Percentiles rank a stretch among this genome's conserved stretches.
Conservation (phyloP, 2,113 vertebrate genomes). For the Colius striatus region DNA sequence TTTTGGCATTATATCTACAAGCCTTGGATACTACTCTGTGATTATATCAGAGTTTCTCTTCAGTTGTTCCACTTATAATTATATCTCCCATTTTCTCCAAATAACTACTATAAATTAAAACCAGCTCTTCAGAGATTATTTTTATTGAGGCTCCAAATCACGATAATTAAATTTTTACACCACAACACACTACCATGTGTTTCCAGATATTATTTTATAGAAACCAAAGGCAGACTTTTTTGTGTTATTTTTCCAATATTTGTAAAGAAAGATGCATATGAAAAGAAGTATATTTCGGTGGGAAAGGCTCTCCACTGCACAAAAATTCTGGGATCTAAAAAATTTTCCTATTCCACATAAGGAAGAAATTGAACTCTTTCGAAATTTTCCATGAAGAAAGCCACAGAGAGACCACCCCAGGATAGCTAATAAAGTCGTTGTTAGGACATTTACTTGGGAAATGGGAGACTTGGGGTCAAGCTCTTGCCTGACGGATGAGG, state of each 20-base stretch:
- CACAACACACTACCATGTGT: slow-evolving; percentile 48
- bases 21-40: background rate
- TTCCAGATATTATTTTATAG: slow-evolving; percentile 57
- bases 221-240: slow-evolving; percentile 51
- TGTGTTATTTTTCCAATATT: slow-evolving; percentile 31
- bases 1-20: slow-evolving; percentile 32
- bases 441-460: slow-evolving; percentile 71
- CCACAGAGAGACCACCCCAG: slow-evolving; percentile 71
- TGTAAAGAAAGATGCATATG: slow-evolving; percentile 63
- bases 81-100: slow-evolving; percentile 59
- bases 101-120: slow-evolving; percentile 63
- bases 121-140: slow-evolving; percentile 37
- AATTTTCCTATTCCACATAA: slow-evolving; percentile 72
- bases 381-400: slow-evolving; percentile 73
- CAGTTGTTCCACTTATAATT: slow-evolving; percentile 62
- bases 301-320: slow-evolving; percentile 66
- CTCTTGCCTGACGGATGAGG: slow-evolving; percentile 64
- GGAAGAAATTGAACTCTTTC: slow-evolving; percentile 72
- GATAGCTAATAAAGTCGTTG: slow-evolving; percentile 66
- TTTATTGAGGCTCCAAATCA: slow-evolving; percentile 56
- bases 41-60: slow-evolving; percentile 45
- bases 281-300: slow-evolving; percentile 64
- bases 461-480: slow-evolving; percentile 65
- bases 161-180: slow-evolving; percentile 58
- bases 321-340: slow-evolving; percentile 66